Base-by-base conservation (phyloP, 2,797 vertebrate species). In the Xenentodon cancila region DNA sequence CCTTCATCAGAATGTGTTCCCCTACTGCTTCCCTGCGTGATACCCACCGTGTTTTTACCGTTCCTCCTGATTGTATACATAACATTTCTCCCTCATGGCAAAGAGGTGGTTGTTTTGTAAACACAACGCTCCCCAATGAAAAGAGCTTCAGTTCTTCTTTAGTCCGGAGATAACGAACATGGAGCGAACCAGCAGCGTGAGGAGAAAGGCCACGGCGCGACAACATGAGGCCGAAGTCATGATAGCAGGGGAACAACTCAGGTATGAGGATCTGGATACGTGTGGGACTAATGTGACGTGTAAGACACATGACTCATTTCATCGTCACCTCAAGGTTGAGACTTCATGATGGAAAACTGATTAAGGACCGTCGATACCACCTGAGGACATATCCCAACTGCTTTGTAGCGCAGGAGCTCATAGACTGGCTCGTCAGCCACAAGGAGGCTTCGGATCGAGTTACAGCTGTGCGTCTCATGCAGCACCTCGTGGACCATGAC, bases 191-290 rank as follows among this genome's bases (percentile, higher is more conserved):
- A 81, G 44, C 53, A 82, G 90, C 78, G 53, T 92, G 30, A 90
- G 91, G 82, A 94, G 90, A 60, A 93, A 87, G 82, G 89, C 91
- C 4, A 82, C 90, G 13, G 88, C 89, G 6, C 84, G 92, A 64
- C 95, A 95, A 49, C 91, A 94, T 56, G 91, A 95, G 67, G 92
- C 91, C 0, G 95, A 97, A 84, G 92, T 95, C 67, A 94, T 95
- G 93, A 95, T 96, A 46, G 94, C 95, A n/a, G 95, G 95, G 72
- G 96, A 96, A 71, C 94, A 96, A 30, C 93, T 97, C 73, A 95
- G 95, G 95, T 96, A 94, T 9, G 85, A 58, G 3, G 8, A n/a
- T 5, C 5, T 9, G 16, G 11, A 7, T 4, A 4, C n/a, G 17
- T 20, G 20, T 9, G 3, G 18, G 13, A 0, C 17, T 44, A 9